These are phyloP conservation scores for Philonicus albiceps DNA, from an alignment of 2,888 invertebrate species.

Conservation along the genomic window DNA sequence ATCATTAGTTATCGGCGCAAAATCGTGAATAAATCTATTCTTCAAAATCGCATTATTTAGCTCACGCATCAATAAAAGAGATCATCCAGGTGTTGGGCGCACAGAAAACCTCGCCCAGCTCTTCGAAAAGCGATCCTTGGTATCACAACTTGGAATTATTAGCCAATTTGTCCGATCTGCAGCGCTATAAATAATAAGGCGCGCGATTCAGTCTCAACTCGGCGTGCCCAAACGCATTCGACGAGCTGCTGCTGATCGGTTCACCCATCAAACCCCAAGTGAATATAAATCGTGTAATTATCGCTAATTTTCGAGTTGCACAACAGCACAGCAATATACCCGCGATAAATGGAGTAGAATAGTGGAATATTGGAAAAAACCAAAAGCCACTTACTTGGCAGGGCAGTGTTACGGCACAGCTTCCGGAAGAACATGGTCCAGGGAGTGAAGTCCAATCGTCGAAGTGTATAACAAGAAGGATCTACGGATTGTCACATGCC, in stretches of 20 bases:
- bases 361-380: neutral
- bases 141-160: conserved; percentile 55
- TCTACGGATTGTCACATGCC: neutral
- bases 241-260: neutral
- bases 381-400: conserved; percentile 16
- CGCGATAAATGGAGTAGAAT: conserved; percentile 4
- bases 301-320: neutral
- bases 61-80: neutral
- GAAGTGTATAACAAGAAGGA: neutral
- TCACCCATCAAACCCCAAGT: neutral
- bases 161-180: conserved; percentile 63
- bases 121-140: neutral
- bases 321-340: neutral
- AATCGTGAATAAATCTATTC: neutral
- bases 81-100: neutral
- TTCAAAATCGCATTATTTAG: neutral
- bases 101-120: neutral
- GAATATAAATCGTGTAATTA: conserved; percentile 28
- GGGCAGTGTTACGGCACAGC: conserved; percentile 10
- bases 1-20: neutral
- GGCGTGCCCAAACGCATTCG: neutral
- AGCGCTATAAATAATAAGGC: conserved; percentile 60
- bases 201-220: neutral
- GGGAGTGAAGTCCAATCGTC: neutral
- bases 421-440: conserved; percentile 36